phyloP scores from a whole-genome alignment of 2,888 invertebrate genomes.

The Tenthredo notha region DNA sequence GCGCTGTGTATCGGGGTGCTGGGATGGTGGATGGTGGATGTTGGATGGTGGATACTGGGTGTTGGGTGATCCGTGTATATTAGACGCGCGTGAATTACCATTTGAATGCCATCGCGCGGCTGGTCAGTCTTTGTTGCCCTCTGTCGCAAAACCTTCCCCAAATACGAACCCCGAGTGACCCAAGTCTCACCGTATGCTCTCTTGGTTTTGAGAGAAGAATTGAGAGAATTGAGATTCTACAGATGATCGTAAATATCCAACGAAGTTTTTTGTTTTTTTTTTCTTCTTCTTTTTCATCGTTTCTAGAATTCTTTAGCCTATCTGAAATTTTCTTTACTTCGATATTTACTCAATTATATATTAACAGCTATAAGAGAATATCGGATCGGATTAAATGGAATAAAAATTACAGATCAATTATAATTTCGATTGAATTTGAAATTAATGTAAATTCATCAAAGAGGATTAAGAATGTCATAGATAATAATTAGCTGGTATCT shows the following conservation, averaged over 20 bases:
- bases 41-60: constrained; percentile 26
- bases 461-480: background rate
- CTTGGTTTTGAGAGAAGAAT: background rate
- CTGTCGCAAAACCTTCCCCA: constrained; percentile 54
- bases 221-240: constrained; percentile 4
- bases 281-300: background rate
- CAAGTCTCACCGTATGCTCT: constrained; percentile 8
- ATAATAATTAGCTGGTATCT: background rate
- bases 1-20: constrained; percentile 40
- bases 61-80: constrained; percentile 65
- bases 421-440: background rate
- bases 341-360: background rate
- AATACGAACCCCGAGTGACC: constrained; percentile 43
- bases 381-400: background rate
- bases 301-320: background rate
- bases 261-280: background rate
- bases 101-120: constrained; percentile 69
- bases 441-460: background rate
- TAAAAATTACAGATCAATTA: background rate
- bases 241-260: constrained; percentile 4
- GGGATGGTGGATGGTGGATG: constrained; percentile 23
- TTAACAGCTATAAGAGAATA: background rate
- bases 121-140: constrained; percentile 72
- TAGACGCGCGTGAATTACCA: constrained; percentile 75
- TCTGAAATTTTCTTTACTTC: background rate